Evolutionary conservation across 2,797 vertebrate species (phyloP).

Genomic region (Taenioides sp.): DNA sequence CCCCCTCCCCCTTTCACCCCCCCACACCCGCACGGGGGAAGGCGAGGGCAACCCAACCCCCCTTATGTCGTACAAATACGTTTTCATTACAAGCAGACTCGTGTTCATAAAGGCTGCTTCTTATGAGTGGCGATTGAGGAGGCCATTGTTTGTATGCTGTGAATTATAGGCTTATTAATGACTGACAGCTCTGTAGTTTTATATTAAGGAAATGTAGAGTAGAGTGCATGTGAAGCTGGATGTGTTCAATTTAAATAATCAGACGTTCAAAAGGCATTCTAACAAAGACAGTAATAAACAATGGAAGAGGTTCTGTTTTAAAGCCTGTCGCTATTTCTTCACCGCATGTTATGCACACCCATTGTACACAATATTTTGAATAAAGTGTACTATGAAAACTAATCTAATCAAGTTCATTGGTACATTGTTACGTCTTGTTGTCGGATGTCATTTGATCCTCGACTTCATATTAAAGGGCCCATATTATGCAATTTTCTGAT

Average conservation of each 20-base stretch:
- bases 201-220: neutral
- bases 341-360: neutral
- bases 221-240: neutral
- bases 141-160: neutral
- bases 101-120: neutral
- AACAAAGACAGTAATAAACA: neutral
- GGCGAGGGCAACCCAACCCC: neutral
- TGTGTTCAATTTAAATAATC: neutral
- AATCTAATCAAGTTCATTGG: no score
- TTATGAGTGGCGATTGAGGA: neutral
- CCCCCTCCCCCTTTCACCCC: neutral
- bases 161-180: constrained; percentile 4
- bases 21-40: neutral
- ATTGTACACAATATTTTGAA: neutral
- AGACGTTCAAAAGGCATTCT: neutral
- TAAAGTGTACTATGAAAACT: neutral
- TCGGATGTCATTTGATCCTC: no score
- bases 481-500: no score
- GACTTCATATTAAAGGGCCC: no score
- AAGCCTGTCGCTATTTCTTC: neutral
- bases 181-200: neutral
- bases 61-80: neutral
- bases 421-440: no score
- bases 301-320: neutral
- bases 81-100: neutral